Evolutionary conservation across 2,113 vertebrate species (phyloP), one percentile per base, ranked within the genome.

Genomic region (Synchiropus splendidus): DNA sequence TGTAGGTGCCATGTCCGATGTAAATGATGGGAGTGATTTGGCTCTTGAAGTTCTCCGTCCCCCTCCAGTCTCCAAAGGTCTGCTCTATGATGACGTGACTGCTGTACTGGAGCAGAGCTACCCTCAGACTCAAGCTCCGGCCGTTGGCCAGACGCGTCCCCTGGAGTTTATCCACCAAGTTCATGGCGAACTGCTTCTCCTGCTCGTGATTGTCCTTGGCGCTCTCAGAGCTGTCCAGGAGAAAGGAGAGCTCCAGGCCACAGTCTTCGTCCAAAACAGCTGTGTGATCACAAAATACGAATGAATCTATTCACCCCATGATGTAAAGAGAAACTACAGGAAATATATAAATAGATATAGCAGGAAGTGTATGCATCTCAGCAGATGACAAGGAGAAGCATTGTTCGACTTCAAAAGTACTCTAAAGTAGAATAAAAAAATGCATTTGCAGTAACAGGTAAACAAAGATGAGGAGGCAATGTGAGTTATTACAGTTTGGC

Each of bases 211-310:
- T 88, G 60, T 87, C 83, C 54, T 91, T 91, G 31, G 89, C 88
- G 21, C 82, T 91, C 77, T 94, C 89, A 0, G 92, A 95, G 58
- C 92, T 94, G 84, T 95, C 92, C 81, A 95, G 40, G 48, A 94
- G 70, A 57, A 95, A 92, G 37, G 80, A 84, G 18, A 94, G 80
- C 80, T 94, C 91, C 75, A 95, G 67, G 67, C 80, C 54, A 35
- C 91, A 95, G 58, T 89, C 86, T 61, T 89, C 88, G 74, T 89
- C 89, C 67, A 82, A 48, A 64, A 83, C 72, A 58, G 83, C 84
- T 85, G 53, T 41, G 34, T 35, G 18, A 16, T 61, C 18, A 70
- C 4, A 63, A 1, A 39, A 41, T 6, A 58, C n/a, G n/a, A n/a
- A n/a, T n/a, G n/a, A n/a, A n/a, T n/a, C n/a, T n/a, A n/a, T n/a